Base-by-base conservation (phyloP, 2,888 invertebrate genomes). In the Synanthedon andrenaeformis region DNA sequence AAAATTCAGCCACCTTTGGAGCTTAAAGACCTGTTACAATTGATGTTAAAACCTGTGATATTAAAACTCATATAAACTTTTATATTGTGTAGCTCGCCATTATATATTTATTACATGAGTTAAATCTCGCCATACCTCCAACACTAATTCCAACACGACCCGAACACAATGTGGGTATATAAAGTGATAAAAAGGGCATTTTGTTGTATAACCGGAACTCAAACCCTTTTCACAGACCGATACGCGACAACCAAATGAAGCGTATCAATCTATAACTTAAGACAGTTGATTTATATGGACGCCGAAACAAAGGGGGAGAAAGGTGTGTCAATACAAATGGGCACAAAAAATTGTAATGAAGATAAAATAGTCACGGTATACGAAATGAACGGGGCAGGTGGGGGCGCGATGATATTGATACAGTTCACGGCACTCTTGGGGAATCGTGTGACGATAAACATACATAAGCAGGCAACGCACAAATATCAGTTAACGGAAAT, bases 331-430 rank as follows among this genome's bases (percentile, higher is more conserved):
- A 62, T 63, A 61, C 54, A 35, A 35, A 35, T 35, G 54, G 59
- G 56, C 56, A 66, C 66, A 67, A 72, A 73, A 72, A 72, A 70
- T 58, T 58, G 63, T 74, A 76, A 78, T 74, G 75, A 74, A 76
- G 78, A 81, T 78, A 76, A 78, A 81, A 72, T 64, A 68, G 73
- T 74, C 73, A 74, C 73, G 72, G 66, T 64, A 62, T 61, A 61
- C 59, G 62, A 69, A 67, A 69, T 63, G 61, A 63, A 60, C 57
- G 61, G 56, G 65, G 76, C 82, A 82, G 83, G 81, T 82, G 67
- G 74, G 65, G 54, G 66, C 69, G 66, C 69, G 64, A 60, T 52
- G 58, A 57, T 64, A 65, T 70, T 66, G 72, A 70, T 70, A 70
- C 66, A 67, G 62, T 65, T 70, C 62, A 62, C 61, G 62, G 59